Conservation (phyloP, 2,797 vertebrate genomes). For the Enteromius paludinosus region DNA sequence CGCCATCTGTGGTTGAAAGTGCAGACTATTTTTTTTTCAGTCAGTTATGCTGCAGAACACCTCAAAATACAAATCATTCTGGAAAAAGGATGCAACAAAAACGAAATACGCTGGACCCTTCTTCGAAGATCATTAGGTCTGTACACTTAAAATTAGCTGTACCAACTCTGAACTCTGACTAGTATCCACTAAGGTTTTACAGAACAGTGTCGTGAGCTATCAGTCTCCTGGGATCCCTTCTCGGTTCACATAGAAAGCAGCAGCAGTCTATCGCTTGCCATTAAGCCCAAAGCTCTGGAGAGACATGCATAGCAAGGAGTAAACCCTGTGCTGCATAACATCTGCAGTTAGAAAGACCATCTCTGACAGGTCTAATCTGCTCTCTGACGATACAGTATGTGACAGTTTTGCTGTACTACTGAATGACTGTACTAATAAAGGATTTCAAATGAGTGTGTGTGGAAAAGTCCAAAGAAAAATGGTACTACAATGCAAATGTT, state of each 20-base stretch:
- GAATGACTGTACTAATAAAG: background rate
- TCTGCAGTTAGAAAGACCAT: background rate
- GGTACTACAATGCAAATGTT: background rate
- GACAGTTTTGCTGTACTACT: background rate
- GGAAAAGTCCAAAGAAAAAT: background rate
- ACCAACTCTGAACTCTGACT: background rate
- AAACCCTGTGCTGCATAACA: slow-evolving; percentile 6
- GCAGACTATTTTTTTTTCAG: background rate
- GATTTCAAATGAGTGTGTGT: background rate
- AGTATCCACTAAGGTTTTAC: background rate
- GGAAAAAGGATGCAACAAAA: background rate
- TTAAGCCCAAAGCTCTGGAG: slow-evolving; percentile 14
- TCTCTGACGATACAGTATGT: background rate
- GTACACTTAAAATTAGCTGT: background rate
- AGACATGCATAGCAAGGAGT: slow-evolving; percentile 10
- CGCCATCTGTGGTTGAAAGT: background rate
- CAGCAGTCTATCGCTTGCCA: slow-evolving; percentile 16
- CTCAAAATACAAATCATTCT: background rate
- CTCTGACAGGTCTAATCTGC: background rate
- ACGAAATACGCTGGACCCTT: background rate
- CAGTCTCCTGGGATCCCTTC: background rate
- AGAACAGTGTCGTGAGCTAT: background rate
- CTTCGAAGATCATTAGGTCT: background rate
- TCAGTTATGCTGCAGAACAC: background rate
- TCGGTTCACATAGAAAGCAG: background rate